These are phyloP conservation scores for Sarotherodon lohbergeri DNA, from an alignment of 2,113 vertebrate species.

Conservation along the genomic window DNA sequence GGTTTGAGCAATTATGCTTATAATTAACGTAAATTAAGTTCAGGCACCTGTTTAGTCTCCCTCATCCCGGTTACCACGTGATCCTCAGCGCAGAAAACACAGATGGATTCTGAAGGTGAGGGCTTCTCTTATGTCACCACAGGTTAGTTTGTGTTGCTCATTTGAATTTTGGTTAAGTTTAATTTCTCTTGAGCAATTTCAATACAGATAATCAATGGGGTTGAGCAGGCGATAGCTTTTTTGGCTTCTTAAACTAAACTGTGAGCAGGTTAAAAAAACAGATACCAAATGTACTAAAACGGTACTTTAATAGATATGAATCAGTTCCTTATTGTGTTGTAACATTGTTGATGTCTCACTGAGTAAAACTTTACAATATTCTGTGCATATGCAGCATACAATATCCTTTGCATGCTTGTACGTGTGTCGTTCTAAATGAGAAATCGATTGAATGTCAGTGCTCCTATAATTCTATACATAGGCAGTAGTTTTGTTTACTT, in stretches of 20 bases:
- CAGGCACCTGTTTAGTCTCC: not conserved
- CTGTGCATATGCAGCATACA: too few species aligned
- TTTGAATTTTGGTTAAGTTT: not conserved
- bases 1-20: not conserved
- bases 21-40: not conserved
- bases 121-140: not conserved
- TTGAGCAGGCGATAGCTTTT: not conserved
- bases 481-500: not conserved
- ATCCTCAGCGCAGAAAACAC: not conserved
- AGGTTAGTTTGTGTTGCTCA: not conserved
- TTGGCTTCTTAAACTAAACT: not conserved
- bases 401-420: not conserved
- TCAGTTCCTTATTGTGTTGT: fast-evolving
- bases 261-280: not conserved
- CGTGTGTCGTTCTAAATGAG: not conserved
- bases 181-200: not conserved
- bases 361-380: not conserved
- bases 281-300: not conserved
- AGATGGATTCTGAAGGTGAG: constrained; percentile 21
- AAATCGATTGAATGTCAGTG: not conserved
- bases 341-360: not conserved
- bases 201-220: too few species aligned
- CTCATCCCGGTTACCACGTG: not conserved
- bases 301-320: not conserved
- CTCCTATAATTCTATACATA: not conserved